Evolutionary conservation across 53 echinoderm and acorn worm genomes (phyloP).

Genomic region (Arbacia lixula): DNA sequence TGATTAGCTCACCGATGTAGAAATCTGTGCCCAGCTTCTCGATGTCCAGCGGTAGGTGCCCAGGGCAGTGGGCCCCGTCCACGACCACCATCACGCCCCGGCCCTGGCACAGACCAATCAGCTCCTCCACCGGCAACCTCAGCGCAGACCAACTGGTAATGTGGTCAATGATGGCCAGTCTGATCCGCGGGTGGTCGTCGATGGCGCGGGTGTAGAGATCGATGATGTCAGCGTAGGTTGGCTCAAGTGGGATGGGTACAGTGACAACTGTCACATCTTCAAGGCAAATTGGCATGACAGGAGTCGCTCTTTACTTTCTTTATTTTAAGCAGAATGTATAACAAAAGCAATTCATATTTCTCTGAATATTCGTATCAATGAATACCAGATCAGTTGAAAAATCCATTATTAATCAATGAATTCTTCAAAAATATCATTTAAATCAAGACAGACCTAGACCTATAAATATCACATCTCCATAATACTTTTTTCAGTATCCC

Average conservation of each 20-base stretch:
- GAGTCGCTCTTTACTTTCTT: too few relatives aligned
- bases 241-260: constrained; percentile 61
- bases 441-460: too few relatives aligned
- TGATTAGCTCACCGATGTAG: constrained; percentile 69
- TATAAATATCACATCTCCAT: too few relatives aligned
- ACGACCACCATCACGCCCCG: constrained; percentile 64
- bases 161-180: constrained; percentile 78
- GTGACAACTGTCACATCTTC: too few relatives aligned
- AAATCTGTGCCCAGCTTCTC: constrained; percentile 75
- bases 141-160: constrained; percentile 78
- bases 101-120: constrained; percentile 69
- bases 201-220: constrained; percentile 53
- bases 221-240: constrained; percentile 55
- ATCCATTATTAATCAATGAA: too few relatives aligned
- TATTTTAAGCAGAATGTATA: too few relatives aligned
- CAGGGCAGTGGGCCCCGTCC: constrained; percentile 88
- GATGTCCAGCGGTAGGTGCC: constrained; percentile 68
- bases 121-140: constrained; percentile 64
- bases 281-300: too few relatives aligned
- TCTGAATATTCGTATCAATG: too few relatives aligned
- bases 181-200: constrained; percentile 62
- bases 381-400: too few relatives aligned
- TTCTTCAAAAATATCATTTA: too few relatives aligned
- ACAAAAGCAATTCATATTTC: too few relatives aligned
- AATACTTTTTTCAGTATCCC: too few relatives aligned